Percentiles rank a stretch among this genome's conserved stretches.
Evolutionary conservation across 2,797 vertebrate genomes (phyloP).

Genomic region (Melanotaenia pygmaea): DNA sequence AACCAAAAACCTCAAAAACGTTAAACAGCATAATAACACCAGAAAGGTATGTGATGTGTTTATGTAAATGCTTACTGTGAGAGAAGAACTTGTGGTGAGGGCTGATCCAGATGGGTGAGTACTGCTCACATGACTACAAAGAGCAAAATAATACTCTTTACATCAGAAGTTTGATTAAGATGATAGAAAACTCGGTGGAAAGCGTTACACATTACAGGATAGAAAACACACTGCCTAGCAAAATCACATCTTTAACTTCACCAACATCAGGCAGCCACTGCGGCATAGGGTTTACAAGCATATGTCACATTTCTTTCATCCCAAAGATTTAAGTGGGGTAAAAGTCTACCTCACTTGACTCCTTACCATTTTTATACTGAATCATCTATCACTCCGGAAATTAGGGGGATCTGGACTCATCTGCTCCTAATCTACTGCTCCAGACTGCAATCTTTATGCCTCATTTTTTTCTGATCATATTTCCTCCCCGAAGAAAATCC

Average conservation of each 20-base stretch:
- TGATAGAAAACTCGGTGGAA: constrained; percentile 50
- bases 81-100: constrained; percentile 82
- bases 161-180: background rate
- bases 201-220: constrained; percentile 51
- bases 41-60: background rate
- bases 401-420: background rate
- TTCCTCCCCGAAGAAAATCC: background rate
- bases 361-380: background rate
- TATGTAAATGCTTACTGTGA: constrained; percentile 83
- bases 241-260: background rate
- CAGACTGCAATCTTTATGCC: background rate
- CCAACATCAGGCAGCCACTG: background rate
- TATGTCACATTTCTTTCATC: background rate
- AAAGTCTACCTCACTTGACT: background rate
- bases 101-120: constrained; percentile 84
- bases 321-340: background rate
- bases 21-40: background rate
- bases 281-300: too few relatives aligned
- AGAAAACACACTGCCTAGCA: constrained; percentile 1
- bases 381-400: too few relatives aligned
- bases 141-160: constrained; percentile 36
- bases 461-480: background rate
- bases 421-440: background rate
- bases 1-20: background rate
- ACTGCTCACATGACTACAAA: constrained; percentile 87